Evolutionary conservation across 2,888 invertebrate species (phyloP).

Genomic region (Coenonympha arcania): DNA sequence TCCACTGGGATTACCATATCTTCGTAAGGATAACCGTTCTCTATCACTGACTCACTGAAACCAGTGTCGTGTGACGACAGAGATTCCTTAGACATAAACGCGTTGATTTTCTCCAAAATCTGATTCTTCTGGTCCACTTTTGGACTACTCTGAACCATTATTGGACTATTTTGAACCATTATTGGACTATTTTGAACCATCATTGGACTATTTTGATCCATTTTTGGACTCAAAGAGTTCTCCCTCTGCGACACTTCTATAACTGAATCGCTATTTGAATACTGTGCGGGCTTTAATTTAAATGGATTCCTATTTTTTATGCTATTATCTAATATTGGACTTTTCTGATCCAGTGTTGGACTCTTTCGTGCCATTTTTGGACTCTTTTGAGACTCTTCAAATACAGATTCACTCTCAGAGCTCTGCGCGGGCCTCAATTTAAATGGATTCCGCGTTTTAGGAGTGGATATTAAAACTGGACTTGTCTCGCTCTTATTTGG

Average conservation of each 20-base stretch:
- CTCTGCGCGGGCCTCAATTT: conserved; percentile 27
- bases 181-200: not conserved
- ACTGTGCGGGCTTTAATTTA: conserved; percentile 27
- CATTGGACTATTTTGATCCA: conserved; percentile 5
- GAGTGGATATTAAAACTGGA: conserved; percentile 49
- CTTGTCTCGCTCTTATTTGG: conserved; percentile 32
- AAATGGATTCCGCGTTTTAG: conserved; percentile 38
- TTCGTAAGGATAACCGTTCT: conserved; percentile 59
- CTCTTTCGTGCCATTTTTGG: conserved; percentile 13
- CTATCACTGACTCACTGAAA: conserved; percentile 48
- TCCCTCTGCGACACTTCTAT: not conserved
- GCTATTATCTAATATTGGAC: conserved; percentile 50
- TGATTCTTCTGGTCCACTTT: not conserved
- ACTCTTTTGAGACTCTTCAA: not conserved
- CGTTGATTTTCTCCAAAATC: not conserved
- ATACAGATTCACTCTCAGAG: not conserved
- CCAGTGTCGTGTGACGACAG: conserved; percentile 30
- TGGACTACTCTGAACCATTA: not conserved
- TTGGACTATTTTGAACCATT: not conserved
- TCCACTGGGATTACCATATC: conserved; percentile 40
- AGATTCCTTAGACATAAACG: conserved; percentile 17
- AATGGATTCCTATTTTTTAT: conserved; percentile 40
- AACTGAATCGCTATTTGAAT: not conserved
- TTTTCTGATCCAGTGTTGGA: conserved; percentile 27
- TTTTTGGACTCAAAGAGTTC: conserved; percentile 13